Evolutionary conservation across 2,888 invertebrate species (phyloP).

Genomic region (Metacarcinus magister): DNA sequence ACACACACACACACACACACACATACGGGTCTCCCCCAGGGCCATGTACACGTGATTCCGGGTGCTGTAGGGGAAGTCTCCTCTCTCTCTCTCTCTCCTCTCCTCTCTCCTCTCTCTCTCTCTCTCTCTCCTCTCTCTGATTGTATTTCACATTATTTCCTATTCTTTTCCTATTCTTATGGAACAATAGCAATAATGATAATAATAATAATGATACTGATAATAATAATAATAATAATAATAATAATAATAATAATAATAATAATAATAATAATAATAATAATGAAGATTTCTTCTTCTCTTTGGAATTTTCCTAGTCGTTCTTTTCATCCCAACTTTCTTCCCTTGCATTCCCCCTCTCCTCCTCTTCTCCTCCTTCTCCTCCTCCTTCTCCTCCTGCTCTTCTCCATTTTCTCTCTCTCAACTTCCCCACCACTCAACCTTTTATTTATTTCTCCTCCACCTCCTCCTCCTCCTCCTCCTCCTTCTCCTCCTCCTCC

Average conservation of each 20-base stretch:
- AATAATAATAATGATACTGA: no score
- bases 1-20: no score
- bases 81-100: not conserved
- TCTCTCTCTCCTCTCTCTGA: not conserved
- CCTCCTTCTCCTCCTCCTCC: conserved; percentile 8
- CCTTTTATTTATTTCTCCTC: no score
- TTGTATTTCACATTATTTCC: not conserved
- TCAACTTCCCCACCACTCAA: no score
- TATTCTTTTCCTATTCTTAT: no score
- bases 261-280: not conserved
- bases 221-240: no score
- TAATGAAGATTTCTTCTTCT: not conserved
- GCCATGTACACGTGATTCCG: not conserved
- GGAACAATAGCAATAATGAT: no score
- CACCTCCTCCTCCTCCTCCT: not conserved
- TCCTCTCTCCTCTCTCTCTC: not conserved
- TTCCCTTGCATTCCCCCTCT: not conserved
- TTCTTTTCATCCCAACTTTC: not conserved
- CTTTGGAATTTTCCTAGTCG: not conserved
- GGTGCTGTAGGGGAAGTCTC: not conserved
- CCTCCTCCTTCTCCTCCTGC: not conserved
- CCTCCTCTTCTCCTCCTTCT: not conserved
- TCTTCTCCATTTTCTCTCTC: not conserved
- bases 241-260: not conserved
- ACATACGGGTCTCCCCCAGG: not conserved